Base-by-base conservation (phyloP, 2,888 invertebrate genomes). In the Seira musarum region DNA sequence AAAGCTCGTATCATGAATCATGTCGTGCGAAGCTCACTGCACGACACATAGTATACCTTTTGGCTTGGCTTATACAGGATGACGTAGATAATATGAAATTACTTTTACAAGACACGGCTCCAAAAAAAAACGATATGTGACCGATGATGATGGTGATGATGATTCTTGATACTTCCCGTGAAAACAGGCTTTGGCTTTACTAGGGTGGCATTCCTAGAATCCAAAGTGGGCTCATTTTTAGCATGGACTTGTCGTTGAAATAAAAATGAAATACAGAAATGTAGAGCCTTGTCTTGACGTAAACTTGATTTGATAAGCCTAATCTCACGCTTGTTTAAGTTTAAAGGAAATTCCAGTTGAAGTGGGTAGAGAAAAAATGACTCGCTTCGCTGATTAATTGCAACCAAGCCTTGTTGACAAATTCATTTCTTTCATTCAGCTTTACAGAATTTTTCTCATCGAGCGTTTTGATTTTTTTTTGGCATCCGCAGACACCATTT, bases 1-100 rank as follows among this genome's bases (percentile, higher is more conserved):
- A 74, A 63, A 64, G 60, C 49, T 80, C 65, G 63, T 53, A 74
- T 69, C 80, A 80, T 80, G 80, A 80, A 80, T 80, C 80, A 80
- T 74, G 80, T 80, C 80, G 74, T 80, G 74, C 75, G 25, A 57
- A 67, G 75, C 46, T 67, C 17, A 65, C 57, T 75, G 75, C 80
- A 80, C 74, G 80, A 80, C 80, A 80, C 63, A 67, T 40, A 40
- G 13, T 8, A 40, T 63, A 22, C 22, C 5, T 63, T 63, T 2
- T 2, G n/a, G n/a, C n/a, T n/a, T n/a, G 15, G 63, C 40, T 40
- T 40, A 21, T 8, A 63, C 19, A 21, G 80, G 74, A 80, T 80
- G 80, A 74, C 80, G 80, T 80, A 68, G 46, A 30, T 63, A 25
- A 40, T 35, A 66, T 66, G 49, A 66, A 68, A 67, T 72, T 57